Evolutionary conservation across 2,113 vertebrate species (phyloP).

Genomic region (Lepisosteus osseus): DNA sequence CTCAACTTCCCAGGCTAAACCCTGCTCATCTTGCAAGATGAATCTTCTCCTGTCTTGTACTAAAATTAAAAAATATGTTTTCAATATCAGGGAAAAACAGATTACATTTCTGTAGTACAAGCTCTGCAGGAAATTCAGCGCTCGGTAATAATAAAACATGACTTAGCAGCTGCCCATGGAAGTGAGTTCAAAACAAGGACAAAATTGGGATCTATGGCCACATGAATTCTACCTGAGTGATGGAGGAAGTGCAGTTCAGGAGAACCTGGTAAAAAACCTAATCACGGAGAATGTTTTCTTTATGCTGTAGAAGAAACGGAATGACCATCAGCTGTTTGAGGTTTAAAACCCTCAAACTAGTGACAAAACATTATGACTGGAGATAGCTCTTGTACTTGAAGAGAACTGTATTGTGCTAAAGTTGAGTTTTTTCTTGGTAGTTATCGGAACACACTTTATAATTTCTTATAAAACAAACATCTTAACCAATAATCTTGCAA

Average conservation of each 20-base stretch:
- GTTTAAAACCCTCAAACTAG: neutral
- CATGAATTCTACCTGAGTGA: neutral
- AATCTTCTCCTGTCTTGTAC: slow-evolving; percentile 6
- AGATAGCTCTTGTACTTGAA: neutral
- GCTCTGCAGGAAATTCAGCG: slow-evolving; percentile 39
- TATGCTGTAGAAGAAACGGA: neutral
- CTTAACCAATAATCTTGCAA: too few relatives aligned
- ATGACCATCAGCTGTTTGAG: neutral
- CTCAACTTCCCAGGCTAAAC: neutral
- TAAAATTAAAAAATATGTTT: slow-evolving; percentile 23
- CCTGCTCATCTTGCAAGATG: neutral
- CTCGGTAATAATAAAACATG: slow-evolving; percentile 37
- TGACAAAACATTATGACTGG: neutral
- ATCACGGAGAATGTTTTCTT: neutral
- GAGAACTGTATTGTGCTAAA: neutral
- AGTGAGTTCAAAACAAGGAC: slow-evolving; percentile 35
- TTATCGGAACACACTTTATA: too few relatives aligned
- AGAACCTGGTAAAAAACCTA: neutral
- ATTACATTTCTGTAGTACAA: slow-evolving; percentile 20
- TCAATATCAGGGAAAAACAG: slow-evolving; percentile 17
- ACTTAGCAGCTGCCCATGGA: slow-evolving; percentile 24
- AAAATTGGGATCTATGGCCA: neutral
- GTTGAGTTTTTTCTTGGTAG: too few relatives aligned
- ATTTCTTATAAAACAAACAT: too few relatives aligned
- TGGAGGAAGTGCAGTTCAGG: neutral